Evolutionary conservation across 2,797 vertebrate genomes (phyloP).

Genomic region (Limosa lapponica): DNA sequence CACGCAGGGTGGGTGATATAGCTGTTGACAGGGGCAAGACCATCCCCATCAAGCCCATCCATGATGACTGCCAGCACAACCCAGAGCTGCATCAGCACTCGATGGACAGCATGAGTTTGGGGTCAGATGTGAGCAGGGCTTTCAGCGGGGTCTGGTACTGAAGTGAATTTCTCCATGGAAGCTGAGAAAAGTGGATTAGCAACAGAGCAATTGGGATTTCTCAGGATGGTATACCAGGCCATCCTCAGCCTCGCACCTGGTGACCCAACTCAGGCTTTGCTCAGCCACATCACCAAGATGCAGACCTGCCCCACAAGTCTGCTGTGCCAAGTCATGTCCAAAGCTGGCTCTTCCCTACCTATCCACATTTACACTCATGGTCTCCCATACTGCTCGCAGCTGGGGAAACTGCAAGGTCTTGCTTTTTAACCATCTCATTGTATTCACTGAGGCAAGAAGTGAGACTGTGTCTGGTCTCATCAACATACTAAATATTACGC

Average conservation of each 20-base stretch:
- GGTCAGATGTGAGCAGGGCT: background rate
- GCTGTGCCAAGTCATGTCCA: fast-evolving
- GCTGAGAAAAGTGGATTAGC: background rate
- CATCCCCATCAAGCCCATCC: fast-evolving
- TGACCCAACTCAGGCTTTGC: background rate
- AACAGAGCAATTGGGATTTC: background rate
- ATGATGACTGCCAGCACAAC: background rate
- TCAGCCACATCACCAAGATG: fast-evolving
- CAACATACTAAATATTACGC: background rate
- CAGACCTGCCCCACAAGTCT: background rate
- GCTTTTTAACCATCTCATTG: background rate
- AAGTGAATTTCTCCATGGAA: background rate
- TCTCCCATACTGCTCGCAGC: background rate
- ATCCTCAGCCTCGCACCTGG: background rate
- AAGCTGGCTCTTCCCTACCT: background rate
- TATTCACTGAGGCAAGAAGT: background rate
- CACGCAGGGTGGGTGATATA: background rate
- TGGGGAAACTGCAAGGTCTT: background rate
- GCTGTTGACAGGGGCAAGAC: background rate
- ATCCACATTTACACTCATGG: background rate
- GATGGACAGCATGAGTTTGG: fast-evolving
- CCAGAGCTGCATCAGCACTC: fast-evolving
- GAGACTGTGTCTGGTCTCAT: background rate
- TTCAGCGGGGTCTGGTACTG: background rate
- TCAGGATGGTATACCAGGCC: background rate